Base-by-base conservation (phyloP, 2,888 invertebrate genomes). In the Ellobium chinense region DNA sequence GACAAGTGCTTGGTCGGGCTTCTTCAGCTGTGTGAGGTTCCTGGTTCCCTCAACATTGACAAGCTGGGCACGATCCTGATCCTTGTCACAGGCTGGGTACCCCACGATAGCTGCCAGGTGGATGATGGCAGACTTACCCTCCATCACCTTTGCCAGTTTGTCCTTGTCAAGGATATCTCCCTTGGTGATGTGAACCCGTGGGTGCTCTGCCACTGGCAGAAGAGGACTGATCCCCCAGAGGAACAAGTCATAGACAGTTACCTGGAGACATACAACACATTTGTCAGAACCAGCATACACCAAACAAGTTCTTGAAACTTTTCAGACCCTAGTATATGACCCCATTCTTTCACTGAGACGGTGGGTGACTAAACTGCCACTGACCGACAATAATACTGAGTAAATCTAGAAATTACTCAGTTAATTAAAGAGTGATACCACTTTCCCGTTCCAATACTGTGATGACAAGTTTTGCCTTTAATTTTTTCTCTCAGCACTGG, bases 21-120 rank as follows among this genome's bases (percentile, higher is more conserved):
- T 84, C 78, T 91, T 84, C 18, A 89, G 85, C 5, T 87, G 82
- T 2, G 88, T 86, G 9, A 93, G 74, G 62, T 86, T 89, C 46
- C 83, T 78, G 14, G 92, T 92, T 9, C 92, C 92, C 4, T 84
- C 83, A 36, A 91, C 90, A 79, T 93, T 93, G 14, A 91, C 88
- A 7, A 85, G 83, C 39, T 83, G 84, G 0, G 93, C 93, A 56
- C 88, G 74, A 14, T 88, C 87, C 0, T 90, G 91, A 69, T 92
- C 89, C 72, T 89, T 88, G 80, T 92, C 92, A 80, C 92, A 93
- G 2, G 92, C 92, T 4, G 93, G 92, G 81, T 92, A 93, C 12
- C 93, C 92, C 7, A 93, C 92, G 58, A 93, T 89, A 39, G 92
- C 93, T 1, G 93, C 92, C 80, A 93, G 82, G 82, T 93, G 93